Base-by-base conservation (phyloP, 2,113 vertebrate genomes). In the Heterotilapia buettikoferi region DNA sequence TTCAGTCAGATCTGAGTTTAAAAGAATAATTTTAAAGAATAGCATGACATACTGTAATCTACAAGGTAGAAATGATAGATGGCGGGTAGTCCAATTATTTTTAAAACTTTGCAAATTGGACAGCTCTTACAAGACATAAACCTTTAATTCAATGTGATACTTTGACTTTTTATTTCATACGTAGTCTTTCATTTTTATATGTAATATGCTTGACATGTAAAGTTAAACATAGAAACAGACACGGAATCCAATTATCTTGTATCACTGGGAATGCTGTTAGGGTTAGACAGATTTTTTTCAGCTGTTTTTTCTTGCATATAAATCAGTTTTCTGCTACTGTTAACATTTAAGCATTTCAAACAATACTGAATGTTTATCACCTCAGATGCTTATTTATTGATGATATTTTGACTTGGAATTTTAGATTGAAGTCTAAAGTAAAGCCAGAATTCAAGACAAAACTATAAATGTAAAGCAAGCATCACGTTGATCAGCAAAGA, bases 331-430 rank as follows among this genome's bases (percentile, higher is more conserved):
- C 45, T 33, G 24, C 43, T 31, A 19, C 18, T n/a, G 26, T 78
- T 78, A 31, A 50, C 24, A 9, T 45, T 73, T 73, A 73, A 73
- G 8, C 43, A 78, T 78, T 78, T 78, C 16, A 50, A 78, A 78
- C 71, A 78, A 47, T 1, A 45, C 38, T 73, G 38, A 45, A 26
- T 73, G 40, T 45, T 73, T 45, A 45, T 26, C 14, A 50, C 6
- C 14, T 18, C 47, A 50, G 47, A 50, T 7, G 13, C 13, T 43
- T 45, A 73, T 26, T 26, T 73, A 29, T 5, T 3, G 38, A 9
- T 24, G 38, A 52, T 3, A 79, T 33, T 79, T 79, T 36, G 31
- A 40, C 6, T 26, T 6, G 10, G 71, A 78, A 0, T 19, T 50
- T 50, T 33, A 80, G n/a, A 54, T 54, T 9, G 9, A 80, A 19